Evolutionary conservation across 2,888 invertebrate genomes (phyloP).

Genomic region (Megastigmus dorsalis): DNA sequence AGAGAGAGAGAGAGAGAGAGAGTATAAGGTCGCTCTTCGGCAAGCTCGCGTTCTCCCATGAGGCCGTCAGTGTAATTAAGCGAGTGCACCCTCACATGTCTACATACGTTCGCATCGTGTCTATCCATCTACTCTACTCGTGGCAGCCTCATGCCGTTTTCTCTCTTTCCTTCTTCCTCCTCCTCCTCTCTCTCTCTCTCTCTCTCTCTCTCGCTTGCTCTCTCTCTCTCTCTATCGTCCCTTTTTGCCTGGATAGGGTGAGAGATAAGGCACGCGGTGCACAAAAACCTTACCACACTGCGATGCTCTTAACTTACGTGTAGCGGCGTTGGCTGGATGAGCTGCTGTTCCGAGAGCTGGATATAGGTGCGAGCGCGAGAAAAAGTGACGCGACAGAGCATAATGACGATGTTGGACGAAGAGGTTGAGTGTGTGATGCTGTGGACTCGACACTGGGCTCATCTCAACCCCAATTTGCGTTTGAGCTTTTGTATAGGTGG

Average conservation of each 20-base stretch:
- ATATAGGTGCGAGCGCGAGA: background rate
- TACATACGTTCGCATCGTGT: slow-evolving; percentile 70
- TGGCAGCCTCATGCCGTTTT: slow-evolving; percentile 64
- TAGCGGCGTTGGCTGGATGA: background rate
- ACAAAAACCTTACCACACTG: slow-evolving; percentile 36
- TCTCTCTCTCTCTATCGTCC: slow-evolving; percentile 16
- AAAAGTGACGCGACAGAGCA: background rate
- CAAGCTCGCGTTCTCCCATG: slow-evolving; percentile 72
- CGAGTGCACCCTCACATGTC: slow-evolving; percentile 73
- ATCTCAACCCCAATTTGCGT: background rate
- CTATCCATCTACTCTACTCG: slow-evolving; percentile 68
- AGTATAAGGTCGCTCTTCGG: slow-evolving; percentile 64
- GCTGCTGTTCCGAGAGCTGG: background rate
- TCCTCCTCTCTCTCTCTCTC: slow-evolving; percentile 27
- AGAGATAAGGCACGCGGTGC: slow-evolving; percentile 54
- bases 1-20: slow-evolving; percentile 58
- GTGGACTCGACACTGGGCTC: background rate
- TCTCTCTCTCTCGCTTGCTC: slow-evolving; percentile 20
- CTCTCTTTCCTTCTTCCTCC: slow-evolving; percentile 52
- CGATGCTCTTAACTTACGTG: slow-evolving; percentile 2
- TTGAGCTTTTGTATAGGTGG: background rate
- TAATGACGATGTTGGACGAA: slow-evolving; percentile 1
- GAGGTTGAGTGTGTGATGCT: background rate
- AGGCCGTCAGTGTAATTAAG: slow-evolving; percentile 74
- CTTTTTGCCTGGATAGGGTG: slow-evolving; percentile 34